Evolutionary conservation across 2,888 invertebrate species (phyloP).

Genomic region (Phrixothrix hirtus): DNA sequence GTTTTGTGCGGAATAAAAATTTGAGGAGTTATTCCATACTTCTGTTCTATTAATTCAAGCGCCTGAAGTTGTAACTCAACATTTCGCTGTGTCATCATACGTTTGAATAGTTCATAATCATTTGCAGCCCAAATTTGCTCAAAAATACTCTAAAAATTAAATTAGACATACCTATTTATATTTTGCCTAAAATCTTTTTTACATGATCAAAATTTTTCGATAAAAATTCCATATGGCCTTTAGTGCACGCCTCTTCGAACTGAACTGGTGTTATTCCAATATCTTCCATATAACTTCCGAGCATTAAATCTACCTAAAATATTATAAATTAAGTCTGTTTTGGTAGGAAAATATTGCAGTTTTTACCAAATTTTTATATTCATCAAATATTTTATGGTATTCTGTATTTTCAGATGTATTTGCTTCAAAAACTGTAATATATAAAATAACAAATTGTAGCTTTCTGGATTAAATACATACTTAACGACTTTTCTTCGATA

Average conservation of each 20-base stretch:
- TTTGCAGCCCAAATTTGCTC: constrained; percentile 92
- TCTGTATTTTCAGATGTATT: constrained; percentile 72
- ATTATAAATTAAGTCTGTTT: background rate
- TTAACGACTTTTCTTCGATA: constrained; percentile 89
- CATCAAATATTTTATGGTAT: constrained; percentile 77
- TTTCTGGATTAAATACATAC: too few relatives aligned
- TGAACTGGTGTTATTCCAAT: constrained; percentile 86
- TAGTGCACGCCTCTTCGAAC: constrained; percentile 78
- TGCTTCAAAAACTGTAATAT: constrained; percentile 79
- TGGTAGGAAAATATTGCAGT: background rate
- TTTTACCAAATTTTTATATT: constrained; percentile 84
- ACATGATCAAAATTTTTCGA: constrained; percentile 62
- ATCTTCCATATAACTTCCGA: constrained; percentile 92
- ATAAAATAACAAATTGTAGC: too few relatives aligned
- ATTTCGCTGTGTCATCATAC: constrained; percentile 93
- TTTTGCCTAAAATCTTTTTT: constrained; percentile 24
- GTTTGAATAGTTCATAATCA: constrained; percentile 84
- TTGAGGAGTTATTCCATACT: constrained; percentile 70
- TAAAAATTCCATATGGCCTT: constrained; percentile 52
- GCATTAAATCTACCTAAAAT: constrained; percentile 79
- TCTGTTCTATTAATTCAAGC: constrained; percentile 79
- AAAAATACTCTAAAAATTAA: constrained; percentile 58
- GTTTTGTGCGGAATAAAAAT: constrained; percentile 61
- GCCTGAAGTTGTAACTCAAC: constrained; percentile 89
- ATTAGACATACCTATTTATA: background rate